A percentile compares a stretch with the other conserved stretches of the same genome.
Evolutionary conservation across 2,113 vertebrate species (phyloP).

Genomic region (Sturnus vulgaris): DNA sequence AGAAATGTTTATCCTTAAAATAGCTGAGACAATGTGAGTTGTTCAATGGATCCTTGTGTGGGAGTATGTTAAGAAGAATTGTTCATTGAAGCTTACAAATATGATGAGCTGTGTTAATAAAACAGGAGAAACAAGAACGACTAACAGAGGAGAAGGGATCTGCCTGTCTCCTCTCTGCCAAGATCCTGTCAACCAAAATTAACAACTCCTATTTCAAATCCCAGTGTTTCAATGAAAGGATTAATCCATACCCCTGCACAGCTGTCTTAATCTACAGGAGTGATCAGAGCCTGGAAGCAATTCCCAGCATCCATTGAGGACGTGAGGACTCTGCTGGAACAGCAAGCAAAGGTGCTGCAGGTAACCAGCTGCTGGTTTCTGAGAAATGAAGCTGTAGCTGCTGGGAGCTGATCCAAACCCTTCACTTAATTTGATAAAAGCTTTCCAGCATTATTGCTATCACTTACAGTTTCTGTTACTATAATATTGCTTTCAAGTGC

Average conservation of each 20-base stretch:
- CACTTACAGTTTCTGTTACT: conserved; percentile 14
- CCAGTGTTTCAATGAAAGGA: neutral
- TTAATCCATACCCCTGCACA: neutral
- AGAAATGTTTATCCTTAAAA: conserved; percentile 12
- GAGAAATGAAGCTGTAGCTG: neutral
- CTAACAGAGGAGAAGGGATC: neutral
- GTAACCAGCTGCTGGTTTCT: neutral
- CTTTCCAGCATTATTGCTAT: conserved; percentile 23
- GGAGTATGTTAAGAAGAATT: conserved; percentile 13
- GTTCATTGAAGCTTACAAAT: conserved; percentile 52
- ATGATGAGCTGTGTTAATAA: conserved; percentile 43
- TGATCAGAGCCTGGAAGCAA: neutral
- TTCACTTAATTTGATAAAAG: conserved; percentile 33
- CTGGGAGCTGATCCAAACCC: conserved; percentile 11
- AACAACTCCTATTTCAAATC: neutral
- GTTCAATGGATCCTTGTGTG: conserved; percentile 2
- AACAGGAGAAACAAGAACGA: neutral
- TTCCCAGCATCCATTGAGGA: neutral
- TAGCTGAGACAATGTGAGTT: conserved; percentile 13
- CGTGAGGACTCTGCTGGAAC: neutral
- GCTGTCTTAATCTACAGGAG: neutral
- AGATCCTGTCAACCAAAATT: neutral
- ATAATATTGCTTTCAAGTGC: neutral
- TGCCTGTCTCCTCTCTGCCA: neutral
- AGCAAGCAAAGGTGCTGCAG: neutral